A percentile compares a stretch with the other conserved stretches of the same genome.
These are phyloP conservation scores for Bradypodion pumilum DNA, from an alignment of 2,797 vertebrate species.

Conservation along the genomic window DNA sequence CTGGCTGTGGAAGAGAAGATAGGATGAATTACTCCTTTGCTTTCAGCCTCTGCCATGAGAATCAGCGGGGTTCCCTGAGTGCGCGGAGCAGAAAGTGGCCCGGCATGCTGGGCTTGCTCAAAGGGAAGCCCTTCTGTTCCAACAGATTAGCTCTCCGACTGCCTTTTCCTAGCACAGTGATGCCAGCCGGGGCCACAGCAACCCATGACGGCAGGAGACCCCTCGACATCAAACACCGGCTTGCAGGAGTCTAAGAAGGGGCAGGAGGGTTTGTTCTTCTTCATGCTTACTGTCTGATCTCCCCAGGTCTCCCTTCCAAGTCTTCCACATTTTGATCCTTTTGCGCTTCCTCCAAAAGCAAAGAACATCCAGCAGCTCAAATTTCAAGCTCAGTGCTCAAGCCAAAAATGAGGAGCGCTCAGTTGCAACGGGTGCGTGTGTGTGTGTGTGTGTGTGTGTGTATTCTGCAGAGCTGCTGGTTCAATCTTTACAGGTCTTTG, in stretches of 20 bases:
- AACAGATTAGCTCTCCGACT: conserved; percentile 57
- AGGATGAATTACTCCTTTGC: conserved; percentile 54
- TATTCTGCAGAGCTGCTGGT: conserved; percentile 26
- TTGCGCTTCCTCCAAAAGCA: conserved; percentile 29
- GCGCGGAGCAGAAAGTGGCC: conserved; percentile 64
- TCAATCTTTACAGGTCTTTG: conserved; percentile 19
- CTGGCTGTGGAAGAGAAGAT: conserved; percentile 56
- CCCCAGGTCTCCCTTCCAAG: conserved; percentile 1
- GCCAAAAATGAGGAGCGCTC: conserved; percentile 33
- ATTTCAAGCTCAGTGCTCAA: conserved; percentile 42
- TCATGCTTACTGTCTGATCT: conserved; percentile 35
- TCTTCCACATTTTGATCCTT: conserved; percentile 35
- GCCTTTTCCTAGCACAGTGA: conserved; percentile 38
- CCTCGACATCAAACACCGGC: neutral
- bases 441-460: too few relatives aligned
- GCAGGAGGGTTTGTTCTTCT: conserved; percentile 25
- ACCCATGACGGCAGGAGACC: conserved; percentile 37
- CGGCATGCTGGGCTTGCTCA: conserved; percentile 63
- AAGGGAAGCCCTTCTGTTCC: conserved; percentile 67
- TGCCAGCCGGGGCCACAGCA: conserved; percentile 52
- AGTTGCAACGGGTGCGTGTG: neutral
- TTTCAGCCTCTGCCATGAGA: conserved; percentile 40
- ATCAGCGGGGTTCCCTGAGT: conserved; percentile 62
- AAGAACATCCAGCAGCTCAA: conserved; percentile 44
- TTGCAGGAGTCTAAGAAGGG: conserved; percentile 30